Base-by-base conservation (phyloP, 2,113 vertebrate genomes). In the Hyperopisus bebe region DNA sequence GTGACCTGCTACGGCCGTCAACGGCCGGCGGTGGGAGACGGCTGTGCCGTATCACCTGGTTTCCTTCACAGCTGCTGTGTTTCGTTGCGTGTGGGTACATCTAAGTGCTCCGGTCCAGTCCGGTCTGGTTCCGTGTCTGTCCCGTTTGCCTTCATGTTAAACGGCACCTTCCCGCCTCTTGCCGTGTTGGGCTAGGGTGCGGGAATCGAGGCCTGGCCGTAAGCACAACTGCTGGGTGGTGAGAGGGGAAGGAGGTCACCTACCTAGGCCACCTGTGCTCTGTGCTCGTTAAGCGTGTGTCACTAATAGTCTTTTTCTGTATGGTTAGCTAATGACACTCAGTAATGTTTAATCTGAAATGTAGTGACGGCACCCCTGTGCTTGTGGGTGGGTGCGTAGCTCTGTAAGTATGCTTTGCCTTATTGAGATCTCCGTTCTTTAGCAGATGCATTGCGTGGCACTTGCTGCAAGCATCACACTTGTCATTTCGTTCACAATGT, bases 361-460 rank as follows among this genome's bases (percentile, higher is more conserved):
- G 35, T 46, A 86, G 44, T 86, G 46, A 86, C 15, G 47, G 44
- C 83, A 50, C 44, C 44, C 42, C 47, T n/a, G 6, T 21, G 31
- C 74, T 86, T 86, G 15, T 17, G 74, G 74, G 5, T 19, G 74
- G 35, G 31, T 77, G 70, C 74, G 1, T 80, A 80, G 35, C n/a
- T 50, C 46, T 86, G 83, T 44, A 48, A 48, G 83, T 86, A 50
- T 50, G 44, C 83, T 86, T 86, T 86, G 47, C 44, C 83, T 86
- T 86, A 48, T n/a, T 84, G 24, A 85, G 44, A 48, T 24, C 24
- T 85, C 47, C 21, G 24, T 85, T 85, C 9, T 50, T 27, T 47
- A 86, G 44, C 46, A 86, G 47, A 86, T 48, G 5, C n/a, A 31
- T 86, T 50, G 46, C 47, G 11, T 86, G 10, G 74, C 74, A 19